A percentile compares a stretch with the other conserved stretches of the same genome.
Evolutionary conservation across 1,140 invertebrate genomes (phyloP).

Genomic region (Neodiprion fabricii): DNA sequence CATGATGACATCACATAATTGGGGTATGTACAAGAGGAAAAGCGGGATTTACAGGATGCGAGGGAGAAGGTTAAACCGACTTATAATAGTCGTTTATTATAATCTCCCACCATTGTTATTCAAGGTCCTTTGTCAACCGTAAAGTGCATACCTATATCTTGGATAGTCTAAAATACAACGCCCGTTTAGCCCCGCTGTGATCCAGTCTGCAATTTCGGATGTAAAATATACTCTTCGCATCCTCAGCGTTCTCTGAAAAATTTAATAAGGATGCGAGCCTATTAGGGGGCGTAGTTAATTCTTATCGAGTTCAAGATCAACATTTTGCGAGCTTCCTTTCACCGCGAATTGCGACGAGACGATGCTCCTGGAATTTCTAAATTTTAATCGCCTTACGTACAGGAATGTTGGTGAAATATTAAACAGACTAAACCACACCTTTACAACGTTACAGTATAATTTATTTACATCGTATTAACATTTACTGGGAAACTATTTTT

Average conservation of each 20-base stretch:
- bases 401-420: background rate
- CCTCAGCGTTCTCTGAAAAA: no score
- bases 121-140: constrained; percentile 40
- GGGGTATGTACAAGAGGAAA: constrained; percentile 46
- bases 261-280: no score
- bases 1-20: constrained; percentile 55
- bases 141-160: background rate
- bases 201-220: background rate
- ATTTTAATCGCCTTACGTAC: no score
- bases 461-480: constrained; percentile 8
- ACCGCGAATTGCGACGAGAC: background rate
- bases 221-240: no score
- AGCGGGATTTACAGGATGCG: constrained; percentile 53
- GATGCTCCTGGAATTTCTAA: no score
- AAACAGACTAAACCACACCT: background rate
- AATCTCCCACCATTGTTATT: constrained; percentile 50
- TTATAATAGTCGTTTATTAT: constrained; percentile 48
- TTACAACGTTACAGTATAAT: constrained; percentile 9
- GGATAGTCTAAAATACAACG: background rate
- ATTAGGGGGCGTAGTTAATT: background rate
- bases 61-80: constrained; percentile 54
- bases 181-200: background rate
- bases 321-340: background rate
- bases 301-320: background rate
- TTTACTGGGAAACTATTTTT: no score